These are phyloP conservation scores for Schlechtendalia chinensis DNA, from an alignment of 1,140 invertebrate species.

Conservation along the genomic window DNA sequence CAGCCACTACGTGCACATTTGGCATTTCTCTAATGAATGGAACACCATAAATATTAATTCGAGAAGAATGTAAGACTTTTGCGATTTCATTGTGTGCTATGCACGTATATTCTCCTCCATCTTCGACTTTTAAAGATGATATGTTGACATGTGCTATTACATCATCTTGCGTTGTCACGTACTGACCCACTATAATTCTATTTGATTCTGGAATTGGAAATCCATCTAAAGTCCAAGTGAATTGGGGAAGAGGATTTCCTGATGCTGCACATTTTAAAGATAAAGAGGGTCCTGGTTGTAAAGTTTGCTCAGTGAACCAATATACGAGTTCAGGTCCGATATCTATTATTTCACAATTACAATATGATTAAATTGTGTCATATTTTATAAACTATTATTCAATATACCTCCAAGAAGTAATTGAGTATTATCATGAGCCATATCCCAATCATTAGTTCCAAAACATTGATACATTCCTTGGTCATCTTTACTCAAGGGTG, in stretches of 20 bases:
- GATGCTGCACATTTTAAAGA: constrained; percentile 87
- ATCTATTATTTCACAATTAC: constrained; percentile 60
- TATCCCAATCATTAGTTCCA: constrained; percentile 79
- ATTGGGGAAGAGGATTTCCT: constrained; percentile 86
- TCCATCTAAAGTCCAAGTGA: constrained; percentile 83
- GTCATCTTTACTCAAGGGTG: constrained; percentile 72
- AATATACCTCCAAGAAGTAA: constrained; percentile 76
- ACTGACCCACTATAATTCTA: constrained; percentile 84
- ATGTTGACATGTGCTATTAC: constrained; percentile 91
- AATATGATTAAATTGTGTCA: background rate
- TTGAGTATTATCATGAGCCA: constrained; percentile 79
- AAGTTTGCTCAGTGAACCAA: constrained; percentile 85
- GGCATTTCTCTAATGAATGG: constrained; percentile 88
- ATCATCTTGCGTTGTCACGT: constrained; percentile 76
- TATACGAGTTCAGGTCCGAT: constrained; percentile 80
- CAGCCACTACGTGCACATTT: constrained; percentile 85
- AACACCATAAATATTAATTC: constrained; percentile 85
- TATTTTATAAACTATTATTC: background rate
- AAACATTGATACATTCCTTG: constrained; percentile 89
- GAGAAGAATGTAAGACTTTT: constrained; percentile 72
- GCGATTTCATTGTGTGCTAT: constrained; percentile 79
- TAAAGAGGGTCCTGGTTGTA: constrained; percentile 82
- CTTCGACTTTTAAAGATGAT: constrained; percentile 80
- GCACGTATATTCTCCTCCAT: constrained; percentile 89
- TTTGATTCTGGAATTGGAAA: constrained; percentile 73